phyloP scores from a whole-genome alignment of 2,113 vertebrate species.

The Psammodynastes pulverulentus region DNA sequence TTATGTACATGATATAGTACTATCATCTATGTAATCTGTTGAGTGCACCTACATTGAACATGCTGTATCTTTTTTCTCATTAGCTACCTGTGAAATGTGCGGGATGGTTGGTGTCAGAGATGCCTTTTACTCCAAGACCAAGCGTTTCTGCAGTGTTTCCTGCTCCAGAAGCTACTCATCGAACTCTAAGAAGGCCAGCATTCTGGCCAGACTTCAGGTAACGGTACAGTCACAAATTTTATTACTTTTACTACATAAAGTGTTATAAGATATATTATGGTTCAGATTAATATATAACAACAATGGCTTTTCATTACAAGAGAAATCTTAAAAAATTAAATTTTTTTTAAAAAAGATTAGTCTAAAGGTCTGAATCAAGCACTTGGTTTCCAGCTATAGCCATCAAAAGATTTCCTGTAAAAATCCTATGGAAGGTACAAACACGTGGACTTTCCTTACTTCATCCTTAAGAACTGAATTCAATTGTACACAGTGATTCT shows the following conservation, averaged over 20 bases:
- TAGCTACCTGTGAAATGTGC: constrained; percentile 98
- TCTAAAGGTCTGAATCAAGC: neutral
- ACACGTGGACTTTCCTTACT: neutral
- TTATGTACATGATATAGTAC: neutral
- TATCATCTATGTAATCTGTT: constrained; percentile 8
- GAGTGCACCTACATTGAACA: neutral
- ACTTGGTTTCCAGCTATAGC: neutral
- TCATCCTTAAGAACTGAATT: neutral
- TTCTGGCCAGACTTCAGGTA: constrained; percentile 99
- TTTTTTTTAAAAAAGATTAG: neutral
- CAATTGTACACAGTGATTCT: neutral
- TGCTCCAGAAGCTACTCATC: constrained; percentile 98
- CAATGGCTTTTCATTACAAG: neutral
- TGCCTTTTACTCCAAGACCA: constrained; percentile 98
- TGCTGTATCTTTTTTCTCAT: constrained; percentile 16
- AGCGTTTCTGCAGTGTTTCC: constrained; percentile 97
- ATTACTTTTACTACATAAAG: constrained; percentile 42
- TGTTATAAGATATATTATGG: neutral
- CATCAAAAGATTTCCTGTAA: too few relatives aligned
- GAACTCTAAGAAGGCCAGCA: constrained; percentile 99
- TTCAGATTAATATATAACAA: neutral
- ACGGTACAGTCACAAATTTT: constrained; percentile 70
- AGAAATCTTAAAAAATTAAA: neutral
- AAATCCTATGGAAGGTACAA: neutral
- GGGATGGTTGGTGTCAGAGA: constrained; percentile 98